These are phyloP conservation scores for Lindbergichthys nudifrons DNA, from an alignment of 2,797 vertebrate species.

Conservation along the genomic window DNA sequence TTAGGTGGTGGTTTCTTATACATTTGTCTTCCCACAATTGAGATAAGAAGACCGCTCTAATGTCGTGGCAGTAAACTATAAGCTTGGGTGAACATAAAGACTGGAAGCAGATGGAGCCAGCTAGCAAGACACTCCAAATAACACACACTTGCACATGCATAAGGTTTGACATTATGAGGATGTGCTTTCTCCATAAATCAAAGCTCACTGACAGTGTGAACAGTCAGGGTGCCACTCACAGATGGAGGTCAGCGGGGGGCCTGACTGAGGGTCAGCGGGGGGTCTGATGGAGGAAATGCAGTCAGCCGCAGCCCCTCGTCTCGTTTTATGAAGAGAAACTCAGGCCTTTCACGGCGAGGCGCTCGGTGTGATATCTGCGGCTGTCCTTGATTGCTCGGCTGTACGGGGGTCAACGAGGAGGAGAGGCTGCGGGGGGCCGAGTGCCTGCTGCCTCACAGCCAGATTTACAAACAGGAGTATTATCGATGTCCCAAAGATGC, in stretches of 20 bases:
- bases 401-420: conserved; percentile 58
- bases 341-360: conserved; percentile 25
- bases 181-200: neutral
- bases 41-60: no score
- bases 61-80: neutral
- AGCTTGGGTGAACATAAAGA: neutral
- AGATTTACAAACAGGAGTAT: conserved; percentile 56
- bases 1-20: no score
- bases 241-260: conserved; percentile 78
- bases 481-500: conserved; percentile 49
- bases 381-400: conserved; percentile 59
- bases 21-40: no score
- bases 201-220: no score
- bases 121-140: no score
- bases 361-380: conserved; percentile 61
- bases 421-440: conserved; percentile 36
- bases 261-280: conserved; percentile 26
- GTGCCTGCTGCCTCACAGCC: conserved; percentile 55
- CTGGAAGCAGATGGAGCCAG: no score
- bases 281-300: conserved; percentile 34
- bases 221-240: conserved; percentile 52
- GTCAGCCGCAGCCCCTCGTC: conserved; percentile 46
- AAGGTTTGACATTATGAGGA: neutral
- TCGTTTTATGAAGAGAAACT: conserved; percentile 21
- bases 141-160: no score